phyloP scores from a whole-genome alignment of 2,888 invertebrate species.

The Drosophila subsilvestris region DNA sequence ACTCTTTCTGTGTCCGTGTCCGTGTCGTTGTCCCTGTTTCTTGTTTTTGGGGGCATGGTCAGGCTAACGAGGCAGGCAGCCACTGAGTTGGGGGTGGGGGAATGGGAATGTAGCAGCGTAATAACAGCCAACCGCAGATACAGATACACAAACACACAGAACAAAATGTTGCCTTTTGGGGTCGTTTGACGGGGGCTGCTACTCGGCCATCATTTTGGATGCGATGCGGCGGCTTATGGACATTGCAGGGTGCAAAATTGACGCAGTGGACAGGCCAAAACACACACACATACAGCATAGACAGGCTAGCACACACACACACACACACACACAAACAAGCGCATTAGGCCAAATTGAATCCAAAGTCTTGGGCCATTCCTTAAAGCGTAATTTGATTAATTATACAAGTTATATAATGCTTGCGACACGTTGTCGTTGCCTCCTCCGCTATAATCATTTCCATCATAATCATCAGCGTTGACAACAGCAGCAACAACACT shows the following conservation, averaged over 20 bases:
- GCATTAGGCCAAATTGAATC: slow-evolving; percentile 67
- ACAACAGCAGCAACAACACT: slow-evolving; percentile 18
- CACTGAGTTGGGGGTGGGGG: background rate
- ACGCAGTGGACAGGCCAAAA: slow-evolving; percentile 35
- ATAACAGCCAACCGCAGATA: slow-evolving; percentile 59
- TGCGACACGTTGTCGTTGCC: slow-evolving; percentile 51
- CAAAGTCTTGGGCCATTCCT: slow-evolving; percentile 45
- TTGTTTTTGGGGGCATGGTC: slow-evolving; percentile 56
- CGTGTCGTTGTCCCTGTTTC: slow-evolving; percentile 17
- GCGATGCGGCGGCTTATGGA: slow-evolving; percentile 48
- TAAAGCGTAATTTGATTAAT: slow-evolving; percentile 66
- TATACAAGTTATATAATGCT: slow-evolving; percentile 56
- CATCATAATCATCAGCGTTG: slow-evolving; percentile 35
- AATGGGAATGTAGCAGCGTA: slow-evolving; percentile 21
- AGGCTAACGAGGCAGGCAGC: slow-evolving; percentile 61
- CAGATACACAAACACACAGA: slow-evolving; percentile 23
- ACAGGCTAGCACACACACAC: background rate
- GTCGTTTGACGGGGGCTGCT: slow-evolving; percentile 45
- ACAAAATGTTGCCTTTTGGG: slow-evolving; percentile 46
- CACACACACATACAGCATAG: slow-evolving; percentile 2
- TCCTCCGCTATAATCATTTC: slow-evolving; percentile 28
- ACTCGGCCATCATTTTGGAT: slow-evolving; percentile 28
- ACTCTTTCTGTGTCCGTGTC: slow-evolving; percentile 26
- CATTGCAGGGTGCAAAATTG: slow-evolving; percentile 34
- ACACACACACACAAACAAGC: slow-evolving; percentile 10